Evolutionary conservation across 64 coral and sea anemone species (phyloP).

Genomic region (Hydrozoanthus tunicans): DNA sequence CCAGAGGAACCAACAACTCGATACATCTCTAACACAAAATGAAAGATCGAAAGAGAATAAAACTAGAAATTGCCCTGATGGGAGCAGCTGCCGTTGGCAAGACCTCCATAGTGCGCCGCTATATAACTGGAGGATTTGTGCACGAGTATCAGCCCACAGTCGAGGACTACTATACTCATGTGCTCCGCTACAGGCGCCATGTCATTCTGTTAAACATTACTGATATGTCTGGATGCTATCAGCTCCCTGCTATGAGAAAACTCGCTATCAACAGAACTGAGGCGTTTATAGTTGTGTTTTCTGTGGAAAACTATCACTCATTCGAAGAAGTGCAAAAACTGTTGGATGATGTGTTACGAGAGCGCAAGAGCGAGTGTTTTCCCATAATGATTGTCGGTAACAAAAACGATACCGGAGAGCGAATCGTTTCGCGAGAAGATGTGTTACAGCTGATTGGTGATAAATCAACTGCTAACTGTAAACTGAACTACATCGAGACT

Average conservation of each 20-base stretch:
- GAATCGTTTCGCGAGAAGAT: conserved; percentile 64
- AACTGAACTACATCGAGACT: conserved; percentile 59
- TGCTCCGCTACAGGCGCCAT: conserved; percentile 45
- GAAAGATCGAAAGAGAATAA: conserved; percentile 38
- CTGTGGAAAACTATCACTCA: conserved; percentile 71
- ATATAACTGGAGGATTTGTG: conserved; percentile 63
- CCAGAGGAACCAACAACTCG: not conserved
- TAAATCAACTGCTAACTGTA: conserved; percentile 35
- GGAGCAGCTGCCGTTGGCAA: conserved; percentile 93
- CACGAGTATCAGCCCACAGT: conserved; percentile 75
- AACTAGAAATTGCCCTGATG: conserved; percentile 82
- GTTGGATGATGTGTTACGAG: conserved; percentile 64
- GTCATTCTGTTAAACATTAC: conserved; percentile 75
- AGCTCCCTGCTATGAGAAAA: conserved; percentile 91
- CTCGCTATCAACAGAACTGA: conserved; percentile 67
- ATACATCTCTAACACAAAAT: not conserved
- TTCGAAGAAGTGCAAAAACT: conserved; percentile 84
- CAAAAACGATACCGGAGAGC: conserved; percentile 82
- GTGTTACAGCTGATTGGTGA: conserved; percentile 45
- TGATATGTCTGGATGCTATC: conserved; percentile 78
- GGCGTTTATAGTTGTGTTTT: conserved; percentile 86
- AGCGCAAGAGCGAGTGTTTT: conserved; percentile 30
- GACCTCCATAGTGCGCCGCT: conserved; percentile 83
- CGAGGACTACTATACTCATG: conserved; percentile 75
- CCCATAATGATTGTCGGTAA: conserved; percentile 87